Conservation (phyloP, 2,113 vertebrate genomes). For the Oxyura jamaicensis region DNA sequence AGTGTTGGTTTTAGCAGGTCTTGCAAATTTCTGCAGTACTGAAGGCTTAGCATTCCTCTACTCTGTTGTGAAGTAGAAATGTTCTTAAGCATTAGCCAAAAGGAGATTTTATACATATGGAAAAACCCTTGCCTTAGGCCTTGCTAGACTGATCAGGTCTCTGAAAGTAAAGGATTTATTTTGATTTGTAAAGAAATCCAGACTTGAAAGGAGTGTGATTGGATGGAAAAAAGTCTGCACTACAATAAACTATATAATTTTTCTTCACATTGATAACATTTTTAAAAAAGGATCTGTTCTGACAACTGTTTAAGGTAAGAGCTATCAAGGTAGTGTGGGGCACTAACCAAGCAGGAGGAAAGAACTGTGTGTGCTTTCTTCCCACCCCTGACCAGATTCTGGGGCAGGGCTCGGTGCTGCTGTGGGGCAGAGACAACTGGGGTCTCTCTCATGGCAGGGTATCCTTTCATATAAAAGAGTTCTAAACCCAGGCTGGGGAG, state of each 20-base stretch:
- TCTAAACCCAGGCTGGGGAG: not conserved
- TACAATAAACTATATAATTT: not conserved
- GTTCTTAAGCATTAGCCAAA: not conserved
- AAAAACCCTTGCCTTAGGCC: not conserved
- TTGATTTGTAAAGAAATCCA: not conserved
- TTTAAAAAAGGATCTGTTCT: slow-evolving; percentile 40
- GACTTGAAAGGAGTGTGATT: not conserved
- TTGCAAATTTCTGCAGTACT: slow-evolving; percentile 12
- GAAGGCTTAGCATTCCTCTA: slow-evolving; percentile 5
- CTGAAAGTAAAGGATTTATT: not conserved
- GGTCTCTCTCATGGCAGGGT: not conserved
- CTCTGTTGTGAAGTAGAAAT: not conserved
- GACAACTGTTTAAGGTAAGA: not conserved
- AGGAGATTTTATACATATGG: not conserved
- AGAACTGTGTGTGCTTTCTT: not conserved
- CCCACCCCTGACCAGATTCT: not conserved
- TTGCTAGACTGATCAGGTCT: not conserved
- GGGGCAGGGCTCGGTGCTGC: not conserved
- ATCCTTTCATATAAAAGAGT: not conserved
- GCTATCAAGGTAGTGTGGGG: not conserved
- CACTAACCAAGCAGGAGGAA: rapidly evolving
- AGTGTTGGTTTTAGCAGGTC: slow-evolving; percentile 22
- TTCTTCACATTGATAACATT: not conserved
- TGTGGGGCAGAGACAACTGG: not conserved
- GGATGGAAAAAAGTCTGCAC: not conserved